A percentile compares a stretch with the other conserved stretches of the same genome.
Evolutionary conservation across 2,888 invertebrate genomes (phyloP).

Genomic region (Tenthredo mesomela): DNA sequence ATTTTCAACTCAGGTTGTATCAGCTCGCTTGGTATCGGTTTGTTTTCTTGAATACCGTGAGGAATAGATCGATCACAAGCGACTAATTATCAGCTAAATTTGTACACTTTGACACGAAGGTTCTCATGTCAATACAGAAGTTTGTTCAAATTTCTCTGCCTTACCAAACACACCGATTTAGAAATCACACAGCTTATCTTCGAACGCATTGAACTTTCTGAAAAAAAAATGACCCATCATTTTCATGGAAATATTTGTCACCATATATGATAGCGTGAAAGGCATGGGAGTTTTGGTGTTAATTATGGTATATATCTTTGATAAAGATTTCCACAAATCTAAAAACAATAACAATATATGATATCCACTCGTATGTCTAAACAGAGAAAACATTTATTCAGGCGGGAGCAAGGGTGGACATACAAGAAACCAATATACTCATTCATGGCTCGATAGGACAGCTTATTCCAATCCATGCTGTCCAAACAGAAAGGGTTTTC

Average conservation of each 20-base stretch:
- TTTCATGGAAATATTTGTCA: neutral
- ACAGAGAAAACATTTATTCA: constrained; percentile 43
- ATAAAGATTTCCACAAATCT: constrained; percentile 1
- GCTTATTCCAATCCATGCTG: constrained; percentile 51
- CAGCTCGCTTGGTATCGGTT: neutral
- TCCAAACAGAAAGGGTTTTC: constrained; percentile 52
- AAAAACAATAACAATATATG: constrained; percentile 5
- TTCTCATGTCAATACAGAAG: neutral
- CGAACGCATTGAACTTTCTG: neutral
- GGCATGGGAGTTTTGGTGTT: neutral
- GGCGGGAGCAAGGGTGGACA: neutral
- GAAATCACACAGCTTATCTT: neutral
- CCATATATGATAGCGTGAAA: neutral
- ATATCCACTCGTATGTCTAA: constrained; percentile 20
- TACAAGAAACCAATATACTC: constrained; percentile 49
- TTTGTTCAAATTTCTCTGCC: neutral
- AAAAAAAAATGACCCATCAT: neutral
- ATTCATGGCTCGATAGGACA: constrained; percentile 43
- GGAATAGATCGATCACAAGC: neutral
- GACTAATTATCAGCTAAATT: neutral
- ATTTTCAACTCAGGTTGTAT: neutral
- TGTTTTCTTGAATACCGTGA: neutral
- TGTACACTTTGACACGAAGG: neutral
- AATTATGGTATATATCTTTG: neutral
- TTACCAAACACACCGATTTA: neutral